Evolutionary conservation across 2,888 invertebrate species (phyloP), one percentile per base, ranked within the genome.

Genomic region (Synergus laeviventris): DNA sequence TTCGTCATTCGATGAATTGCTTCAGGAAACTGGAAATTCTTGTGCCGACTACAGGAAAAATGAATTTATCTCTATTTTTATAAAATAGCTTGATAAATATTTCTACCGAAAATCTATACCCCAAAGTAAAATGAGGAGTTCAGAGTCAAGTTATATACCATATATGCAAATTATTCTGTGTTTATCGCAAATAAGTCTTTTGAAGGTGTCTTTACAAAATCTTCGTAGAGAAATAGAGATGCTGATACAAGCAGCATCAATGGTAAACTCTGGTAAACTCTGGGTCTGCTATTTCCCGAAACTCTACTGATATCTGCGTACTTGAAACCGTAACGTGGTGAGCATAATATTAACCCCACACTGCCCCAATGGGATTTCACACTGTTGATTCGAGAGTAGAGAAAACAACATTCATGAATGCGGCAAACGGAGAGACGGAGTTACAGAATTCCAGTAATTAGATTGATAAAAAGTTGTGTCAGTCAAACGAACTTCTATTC

Each of bases 221-320:
- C 70, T 70, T 49, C n/a, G 49, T n/a, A 45, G 49, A n/a, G 45
- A 49, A 70, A 66, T 45, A 70, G 70, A 70, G 45, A 70, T n/a
- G 70, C 70, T 70, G 70, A 49, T 70, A 70, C 31, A 70, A 45
- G 70, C 70, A 70, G 45, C 31, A 42, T 70, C 24, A 70, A 70
- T 70, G 45, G 70, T 49, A 49, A 70, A 62, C 39, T 62, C 36
- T 14, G 36, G 31, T 60, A 61, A 61, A 66, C 66, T 66, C 66
- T 42, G 66, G 24, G 21, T 7, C 21, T 24, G 16, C 66, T 16
- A 49, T 49, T 49, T 49, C 45, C 49, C 31, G 45, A 24, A 49
- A 70, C 49, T 70, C 70, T n/a, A 9, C 70, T 70, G 70, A 70
- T 70, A 70, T 70, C 70, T 70, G 70, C 31, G 70, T 70, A 31